Evolutionary conservation across 2,888 invertebrate genomes (phyloP).

Genomic region (Congeria kusceri): DNA sequence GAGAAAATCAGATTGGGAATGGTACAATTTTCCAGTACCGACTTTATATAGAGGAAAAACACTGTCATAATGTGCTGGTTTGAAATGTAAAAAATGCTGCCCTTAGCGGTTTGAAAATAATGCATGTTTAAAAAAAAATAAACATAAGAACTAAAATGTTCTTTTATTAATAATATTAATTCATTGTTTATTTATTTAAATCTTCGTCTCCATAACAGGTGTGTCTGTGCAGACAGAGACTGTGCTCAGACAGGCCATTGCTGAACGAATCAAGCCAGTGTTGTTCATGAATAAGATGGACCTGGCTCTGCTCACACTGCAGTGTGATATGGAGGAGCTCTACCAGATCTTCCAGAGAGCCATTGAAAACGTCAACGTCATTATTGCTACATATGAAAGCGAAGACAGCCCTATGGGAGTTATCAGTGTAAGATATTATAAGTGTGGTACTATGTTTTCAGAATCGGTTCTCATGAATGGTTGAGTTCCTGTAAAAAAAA

Average conservation of each 20-base stretch:
- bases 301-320: slow-evolving; percentile 98
- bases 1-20: too few relatives aligned
- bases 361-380: slow-evolving; percentile 99
- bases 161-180: too few relatives aligned
- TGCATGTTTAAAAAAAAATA: too few relatives aligned
- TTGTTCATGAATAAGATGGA: slow-evolving; percentile 99
- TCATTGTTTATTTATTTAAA: too few relatives aligned
- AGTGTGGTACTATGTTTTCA: not conserved
- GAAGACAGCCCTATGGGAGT: slow-evolving; percentile 99
- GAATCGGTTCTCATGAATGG: too few relatives aligned
- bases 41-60: too few relatives aligned
- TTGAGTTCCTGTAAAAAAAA: too few relatives aligned
- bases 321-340: slow-evolving; percentile 97
- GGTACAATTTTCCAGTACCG: too few relatives aligned
- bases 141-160: too few relatives aligned
- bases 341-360: slow-evolving; percentile 99
- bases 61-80: too few relatives aligned
- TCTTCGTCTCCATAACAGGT: slow-evolving; percentile 89
- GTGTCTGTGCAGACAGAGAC: slow-evolving; percentile 99
- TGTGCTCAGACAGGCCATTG: slow-evolving; percentile 99
- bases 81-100: too few relatives aligned
- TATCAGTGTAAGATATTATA: slow-evolving; percentile 91
- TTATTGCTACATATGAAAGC: slow-evolving; percentile 99
- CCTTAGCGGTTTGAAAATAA: too few relatives aligned
- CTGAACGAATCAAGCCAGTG: slow-evolving; percentile 99